phyloP scores from a whole-genome alignment of 2,797 vertebrate species.

The Spinus olivaceus region DNA sequence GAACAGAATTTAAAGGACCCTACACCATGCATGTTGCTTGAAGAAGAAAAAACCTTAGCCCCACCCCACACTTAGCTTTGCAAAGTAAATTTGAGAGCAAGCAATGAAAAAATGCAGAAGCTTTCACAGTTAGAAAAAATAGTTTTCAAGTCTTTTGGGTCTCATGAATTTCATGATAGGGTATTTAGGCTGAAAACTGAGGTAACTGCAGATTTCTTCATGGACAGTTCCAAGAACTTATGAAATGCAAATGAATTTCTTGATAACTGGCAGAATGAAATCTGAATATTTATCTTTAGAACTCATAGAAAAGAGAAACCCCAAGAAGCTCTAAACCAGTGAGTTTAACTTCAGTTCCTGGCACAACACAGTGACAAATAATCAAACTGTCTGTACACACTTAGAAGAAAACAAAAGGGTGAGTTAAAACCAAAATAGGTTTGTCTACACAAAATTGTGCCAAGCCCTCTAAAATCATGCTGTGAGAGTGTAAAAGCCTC shows the following conservation, averaged over 20 bases:
- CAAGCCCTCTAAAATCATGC: neutral
- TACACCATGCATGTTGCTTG: neutral
- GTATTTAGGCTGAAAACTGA: neutral
- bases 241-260: slow-evolving; percentile 6
- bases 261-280: neutral
- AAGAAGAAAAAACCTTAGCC: neutral
- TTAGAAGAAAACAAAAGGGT: neutral
- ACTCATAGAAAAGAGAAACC: neutral
- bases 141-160: neutral
- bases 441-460: neutral
- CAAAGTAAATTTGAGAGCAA: neutral
- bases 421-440: neutral
- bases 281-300: neutral
- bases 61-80: neutral
- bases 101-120: neutral
- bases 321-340: neutral
- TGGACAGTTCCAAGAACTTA: neutral
- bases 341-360: neutral
- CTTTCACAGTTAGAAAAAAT: neutral
- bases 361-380: neutral
- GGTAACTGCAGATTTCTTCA: neutral
- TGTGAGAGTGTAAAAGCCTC: neutral
- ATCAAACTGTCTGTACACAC: neutral
- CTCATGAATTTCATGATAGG: slow-evolving; percentile 18
- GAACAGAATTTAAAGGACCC: neutral